Evolutionary conservation across 2,888 invertebrate genomes (phyloP), one percentile per base, ranked within the genome.

Genomic region (Heliconius cydno): DNA sequence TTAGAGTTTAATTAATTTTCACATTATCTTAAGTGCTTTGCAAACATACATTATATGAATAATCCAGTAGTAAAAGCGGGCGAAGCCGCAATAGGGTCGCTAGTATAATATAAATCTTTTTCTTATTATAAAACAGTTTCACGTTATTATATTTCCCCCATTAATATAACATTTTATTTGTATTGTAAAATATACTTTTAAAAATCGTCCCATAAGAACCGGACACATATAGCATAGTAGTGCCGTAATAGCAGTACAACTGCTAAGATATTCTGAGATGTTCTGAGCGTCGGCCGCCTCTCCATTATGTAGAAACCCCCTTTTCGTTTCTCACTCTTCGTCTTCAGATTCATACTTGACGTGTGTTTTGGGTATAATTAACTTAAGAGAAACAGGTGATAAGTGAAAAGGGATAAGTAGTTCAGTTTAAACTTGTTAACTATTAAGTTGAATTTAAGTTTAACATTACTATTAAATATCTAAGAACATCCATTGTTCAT

Each of bases 231-330:
- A 82, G 85, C 28, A 1, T 60, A 82, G 86, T 86, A 88, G 86
- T 89, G 90, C 89, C 87, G 89, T 87, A 89, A 87, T 88, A 86
- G 87, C 87, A 84, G 87, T 86, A 87, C 86, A 88, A 85, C 90
- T 90, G 88, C 88, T 92, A 89, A 92, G 92, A 91, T 93, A 93
- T 93, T 93, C 92, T 81, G 89, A 92, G 91, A 89, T 87, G 89
- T 85, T 84, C 86, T 87, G 86, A 88, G 84, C 84, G 86, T 87
- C 89, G 89, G 89, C 91, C 91, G 88, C 81, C 87, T 86, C 87
- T 92, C 87, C 84, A 92, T 92, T 90, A 92, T 92, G 91, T 86
- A 92, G 85, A 86, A 89, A 86, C 83, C 82, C 86, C 88, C 86
- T 86, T 90, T 91, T 90, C 88, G 88, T 87, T 87, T 87, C 83